Evolutionary conservation across 2,888 invertebrate species (phyloP).

Genomic region (Drosophila antonietae): DNA sequence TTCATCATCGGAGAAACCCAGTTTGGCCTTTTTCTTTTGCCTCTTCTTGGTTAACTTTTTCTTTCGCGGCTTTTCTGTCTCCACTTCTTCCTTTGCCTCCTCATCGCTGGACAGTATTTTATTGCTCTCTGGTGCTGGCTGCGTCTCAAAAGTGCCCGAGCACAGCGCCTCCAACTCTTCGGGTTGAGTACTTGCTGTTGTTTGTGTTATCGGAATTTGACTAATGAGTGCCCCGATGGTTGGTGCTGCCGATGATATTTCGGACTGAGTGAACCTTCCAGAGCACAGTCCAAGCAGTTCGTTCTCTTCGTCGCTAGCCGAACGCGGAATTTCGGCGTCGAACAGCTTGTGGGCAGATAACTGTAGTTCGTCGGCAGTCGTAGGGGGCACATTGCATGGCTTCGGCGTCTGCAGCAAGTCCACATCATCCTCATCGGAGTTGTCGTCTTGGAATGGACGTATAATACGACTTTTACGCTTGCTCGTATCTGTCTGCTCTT

Average conservation of each 20-base stretch:
- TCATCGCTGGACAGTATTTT: slow-evolving; percentile 86
- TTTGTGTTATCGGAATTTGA: slow-evolving; percentile 81
- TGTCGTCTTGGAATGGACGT: slow-evolving; percentile 76
- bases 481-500: slow-evolving; percentile 62
- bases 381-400: slow-evolving; percentile 29
- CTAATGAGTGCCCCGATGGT: slow-evolving; percentile 67
- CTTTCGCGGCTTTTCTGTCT: slow-evolving; percentile 56
- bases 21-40: slow-evolving; percentile 82
- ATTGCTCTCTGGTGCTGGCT: slow-evolving; percentile 61
- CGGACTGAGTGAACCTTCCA: slow-evolving; percentile 86
- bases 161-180: slow-evolving; percentile 86
- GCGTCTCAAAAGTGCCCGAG: slow-evolving; percentile 86
- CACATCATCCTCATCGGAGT: slow-evolving; percentile 80
- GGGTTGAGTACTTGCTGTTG: slow-evolving; percentile 61
- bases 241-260: slow-evolving; percentile 52
- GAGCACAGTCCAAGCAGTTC: slow-evolving; percentile 86
- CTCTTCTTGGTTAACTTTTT: slow-evolving; percentile 82
- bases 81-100: slow-evolving; percentile 43
- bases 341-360: slow-evolving; percentile 65
- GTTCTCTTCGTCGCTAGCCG: slow-evolving; percentile 83
- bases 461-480: slow-evolving; percentile 85
- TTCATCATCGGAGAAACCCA: slow-evolving; percentile 83
- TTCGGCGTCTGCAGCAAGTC: slow-evolving; percentile 75
- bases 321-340: slow-evolving; percentile 63
- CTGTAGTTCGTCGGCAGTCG: slow-evolving; percentile 55